Evolutionary conservation across 1,140 invertebrate species (phyloP).

Genomic region (Megalopta genalis): DNA sequence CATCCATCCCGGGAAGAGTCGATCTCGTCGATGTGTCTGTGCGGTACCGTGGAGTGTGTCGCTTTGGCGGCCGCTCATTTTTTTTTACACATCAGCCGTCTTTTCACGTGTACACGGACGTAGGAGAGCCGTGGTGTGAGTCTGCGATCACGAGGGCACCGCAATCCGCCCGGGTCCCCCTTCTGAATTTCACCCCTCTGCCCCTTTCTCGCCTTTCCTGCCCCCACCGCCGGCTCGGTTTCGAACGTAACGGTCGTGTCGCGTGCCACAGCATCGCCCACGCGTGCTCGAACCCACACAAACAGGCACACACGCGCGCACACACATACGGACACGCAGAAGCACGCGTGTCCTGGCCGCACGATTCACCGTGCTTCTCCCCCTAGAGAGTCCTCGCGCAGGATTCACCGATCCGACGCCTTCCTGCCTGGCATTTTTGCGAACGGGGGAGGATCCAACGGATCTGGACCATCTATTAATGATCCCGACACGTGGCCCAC

Average conservation of each 20-base stretch:
- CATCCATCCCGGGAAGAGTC: not conserved
- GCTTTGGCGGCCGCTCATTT: slow-evolving; percentile 40
- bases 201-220: slow-evolving; percentile 50
- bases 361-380: slow-evolving; percentile 28
- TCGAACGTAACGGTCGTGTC: slow-evolving; percentile 80
- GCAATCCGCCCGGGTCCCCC: slow-evolving; percentile 64
- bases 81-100: slow-evolving; percentile 41
- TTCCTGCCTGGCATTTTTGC: slow-evolving; percentile 46
- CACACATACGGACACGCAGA: slow-evolving; percentile 35
- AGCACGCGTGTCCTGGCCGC: slow-evolving; percentile 34
- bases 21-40: not conserved
- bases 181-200: slow-evolving; percentile 68
- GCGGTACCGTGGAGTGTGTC: slow-evolving; percentile 46
- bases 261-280: slow-evolving; percentile 80
- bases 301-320: slow-evolving; percentile 37
- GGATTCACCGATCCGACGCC: slow-evolving; percentile 35
- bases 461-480: slow-evolving; percentile 17
- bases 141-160: slow-evolving; percentile 25
- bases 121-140: not conserved
- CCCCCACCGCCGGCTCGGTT: slow-evolving; percentile 64
- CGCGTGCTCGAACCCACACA: slow-evolving; percentile 75
- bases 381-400: not conserved
- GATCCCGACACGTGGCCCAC: slow-evolving; percentile 52
- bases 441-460: slow-evolving; percentile 17
- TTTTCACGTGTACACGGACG: slow-evolving; percentile 32